These are phyloP conservation scores for Cordylochernes scorpioides DNA, from an alignment of 2,888 invertebrate genomes.

Conservation along the genomic window DNA sequence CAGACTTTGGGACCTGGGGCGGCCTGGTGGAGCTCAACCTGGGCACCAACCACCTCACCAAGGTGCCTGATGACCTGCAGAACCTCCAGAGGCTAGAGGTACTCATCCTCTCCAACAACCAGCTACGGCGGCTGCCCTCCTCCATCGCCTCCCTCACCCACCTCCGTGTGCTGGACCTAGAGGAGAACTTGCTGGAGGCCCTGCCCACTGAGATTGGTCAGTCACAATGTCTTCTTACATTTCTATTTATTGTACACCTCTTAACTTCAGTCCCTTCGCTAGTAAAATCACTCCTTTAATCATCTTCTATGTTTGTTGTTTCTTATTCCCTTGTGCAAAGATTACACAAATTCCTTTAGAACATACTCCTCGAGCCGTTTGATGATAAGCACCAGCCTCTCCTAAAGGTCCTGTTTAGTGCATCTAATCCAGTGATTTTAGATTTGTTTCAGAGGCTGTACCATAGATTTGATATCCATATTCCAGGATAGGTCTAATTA, in stretches of 20 bases:
- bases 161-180: conserved; percentile 75
- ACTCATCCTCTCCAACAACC: conserved; percentile 81
- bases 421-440: too few relatives aligned
- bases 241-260: background rate
- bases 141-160: conserved; percentile 83
- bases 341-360: too few relatives aligned
- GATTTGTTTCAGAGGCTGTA: too few relatives aligned
- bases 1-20: conserved; percentile 83
- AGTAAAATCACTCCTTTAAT: too few relatives aligned
- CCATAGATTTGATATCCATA: too few relatives aligned
- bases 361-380: too few relatives aligned
- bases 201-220: conserved; percentile 76
- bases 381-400: too few relatives aligned
- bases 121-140: conserved; percentile 64
- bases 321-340: too few relatives aligned
- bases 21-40: conserved; percentile 96
- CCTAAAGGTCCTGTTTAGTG: too few relatives aligned
- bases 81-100: conserved; percentile 78
- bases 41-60: conserved; percentile 83
- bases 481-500: too few relatives aligned
- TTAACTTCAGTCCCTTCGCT: too few relatives aligned
- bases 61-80: conserved; percentile 90
- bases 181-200: conserved; percentile 88
- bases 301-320: too few relatives aligned
- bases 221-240: background rate